phyloP scores from a whole-genome alignment of 1,140 invertebrate genomes.

The Drosophila saltans region DNA sequence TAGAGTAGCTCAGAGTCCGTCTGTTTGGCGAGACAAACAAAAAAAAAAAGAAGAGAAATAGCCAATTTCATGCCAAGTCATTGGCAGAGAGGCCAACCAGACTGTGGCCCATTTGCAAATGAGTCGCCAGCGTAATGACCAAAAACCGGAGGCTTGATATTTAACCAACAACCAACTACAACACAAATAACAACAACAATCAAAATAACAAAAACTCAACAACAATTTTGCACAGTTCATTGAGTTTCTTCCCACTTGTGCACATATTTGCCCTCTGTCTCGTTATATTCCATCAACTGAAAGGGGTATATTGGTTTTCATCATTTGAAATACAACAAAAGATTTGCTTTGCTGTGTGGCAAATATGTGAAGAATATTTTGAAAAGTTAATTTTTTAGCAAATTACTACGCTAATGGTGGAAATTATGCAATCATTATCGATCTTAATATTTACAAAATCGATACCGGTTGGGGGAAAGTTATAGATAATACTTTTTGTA shows the following conservation, averaged over 20 bases:
- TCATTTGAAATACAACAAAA: too few relatives aligned
- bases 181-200: constrained; percentile 31
- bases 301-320: not conserved
- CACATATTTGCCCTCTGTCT: constrained; percentile 17
- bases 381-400: too few relatives aligned
- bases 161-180: constrained; percentile 50
- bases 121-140: constrained; percentile 65
- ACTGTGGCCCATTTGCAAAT: constrained; percentile 71
- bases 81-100: constrained; percentile 39
- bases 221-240: constrained; percentile 59
- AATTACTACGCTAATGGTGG: too few relatives aligned
- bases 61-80: constrained; percentile 71
- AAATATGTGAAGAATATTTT: too few relatives aligned
- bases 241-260: constrained; percentile 37
- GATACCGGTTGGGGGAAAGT: too few relatives aligned
- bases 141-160: constrained; percentile 43
- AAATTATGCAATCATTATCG: too few relatives aligned
- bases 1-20: constrained; percentile 45
- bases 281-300: constrained; percentile 9
- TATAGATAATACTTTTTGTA: too few relatives aligned
- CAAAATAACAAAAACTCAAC: constrained; percentile 31
- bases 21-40: constrained; percentile 25
- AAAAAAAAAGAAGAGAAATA: constrained; percentile 43
- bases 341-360: too few relatives aligned
- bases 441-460: too few relatives aligned